Conservation (phyloP, 2,113 vertebrate genomes). For the Epinephelus cyanopodus region DNA sequence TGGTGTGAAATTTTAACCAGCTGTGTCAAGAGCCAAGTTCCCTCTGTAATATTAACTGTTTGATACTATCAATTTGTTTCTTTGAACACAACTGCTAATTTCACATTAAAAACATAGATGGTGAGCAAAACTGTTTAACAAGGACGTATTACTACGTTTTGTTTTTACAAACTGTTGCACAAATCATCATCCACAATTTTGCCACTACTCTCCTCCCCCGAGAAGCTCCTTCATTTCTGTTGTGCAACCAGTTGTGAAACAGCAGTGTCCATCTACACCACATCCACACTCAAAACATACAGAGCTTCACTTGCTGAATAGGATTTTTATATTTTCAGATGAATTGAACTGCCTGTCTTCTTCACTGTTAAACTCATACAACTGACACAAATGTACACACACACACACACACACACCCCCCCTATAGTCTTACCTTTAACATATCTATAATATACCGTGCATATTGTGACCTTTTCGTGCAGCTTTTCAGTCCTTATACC, state of each 20-base stretch:
- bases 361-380: slow-evolving; percentile 14
- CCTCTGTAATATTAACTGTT: background rate
- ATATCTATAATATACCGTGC: background rate
- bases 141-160: background rate
- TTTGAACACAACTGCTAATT: background rate
- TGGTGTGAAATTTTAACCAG: slow-evolving; percentile 20
- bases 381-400: background rate
- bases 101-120: background rate
- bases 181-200: slow-evolving; percentile 18
- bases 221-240: background rate
- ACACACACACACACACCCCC: too few relatives aligned
- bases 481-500: background rate
- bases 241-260: slow-evolving; percentile 3
- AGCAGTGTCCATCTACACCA: slow-evolving; percentile 8
- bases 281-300: background rate
- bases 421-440: background rate
- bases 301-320: slow-evolving; percentile 1
- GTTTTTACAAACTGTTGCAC: background rate
- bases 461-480: background rate
- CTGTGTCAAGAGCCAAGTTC: slow-evolving; percentile 23
- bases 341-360: slow-evolving; percentile 18
- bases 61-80: background rate
- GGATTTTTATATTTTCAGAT: background rate
- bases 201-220: background rate
- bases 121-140: background rate